Evolutionary conservation across 2,797 vertebrate genomes (phyloP).

Genomic region (Anas flavirostris): DNA sequence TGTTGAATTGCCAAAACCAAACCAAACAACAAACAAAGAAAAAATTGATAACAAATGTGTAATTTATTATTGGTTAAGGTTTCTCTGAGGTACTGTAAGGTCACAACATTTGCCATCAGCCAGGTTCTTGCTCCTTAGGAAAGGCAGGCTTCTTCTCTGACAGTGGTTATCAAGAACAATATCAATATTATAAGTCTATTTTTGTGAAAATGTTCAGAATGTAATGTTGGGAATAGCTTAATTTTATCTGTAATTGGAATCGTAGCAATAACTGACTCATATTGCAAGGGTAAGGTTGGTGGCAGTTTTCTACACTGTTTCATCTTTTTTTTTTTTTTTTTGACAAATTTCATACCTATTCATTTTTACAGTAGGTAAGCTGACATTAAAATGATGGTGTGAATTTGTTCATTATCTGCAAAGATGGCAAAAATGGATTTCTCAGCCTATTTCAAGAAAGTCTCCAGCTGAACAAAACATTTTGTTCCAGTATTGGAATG

Average conservation of each 20-base stretch:
- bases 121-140: background rate
- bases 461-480: background rate
- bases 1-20: background rate
- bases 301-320: background rate
- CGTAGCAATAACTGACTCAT: background rate
- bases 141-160: background rate
- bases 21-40: background rate
- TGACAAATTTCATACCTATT: background rate
- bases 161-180: background rate
- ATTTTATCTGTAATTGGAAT: slow-evolving; percentile 1
- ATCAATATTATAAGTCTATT: background rate
- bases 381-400: background rate
- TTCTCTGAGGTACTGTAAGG: background rate
- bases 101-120: background rate
- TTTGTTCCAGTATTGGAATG: background rate
- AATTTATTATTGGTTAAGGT: background rate
- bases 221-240: background rate
- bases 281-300: background rate
- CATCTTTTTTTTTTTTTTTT: background rate
- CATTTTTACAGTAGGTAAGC: background rate
- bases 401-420: background rate
- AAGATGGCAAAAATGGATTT: background rate
- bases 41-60: background rate
- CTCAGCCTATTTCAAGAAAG: background rate
- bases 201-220: background rate